Evolutionary conservation across 1,140 invertebrate species (phyloP), one percentile per base, ranked within the genome.

Genomic region (Drosophila teissieri): DNA sequence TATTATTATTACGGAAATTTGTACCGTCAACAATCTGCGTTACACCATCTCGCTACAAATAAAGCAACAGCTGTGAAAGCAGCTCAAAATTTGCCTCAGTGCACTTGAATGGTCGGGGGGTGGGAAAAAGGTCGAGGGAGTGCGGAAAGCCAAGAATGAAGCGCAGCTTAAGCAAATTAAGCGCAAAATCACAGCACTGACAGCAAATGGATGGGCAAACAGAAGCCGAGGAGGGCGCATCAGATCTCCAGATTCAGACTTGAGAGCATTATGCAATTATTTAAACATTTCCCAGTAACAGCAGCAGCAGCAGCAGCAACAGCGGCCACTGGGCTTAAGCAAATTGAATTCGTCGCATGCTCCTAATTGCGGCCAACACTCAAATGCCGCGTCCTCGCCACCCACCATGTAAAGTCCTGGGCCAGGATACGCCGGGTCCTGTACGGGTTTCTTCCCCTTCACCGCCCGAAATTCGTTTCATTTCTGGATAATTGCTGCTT

Each of bases 141-240:
- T 27, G 17, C 54, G 37, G 37, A 39, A 44, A 60, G 39, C 44
- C 70, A 80, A 69, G 79, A 86, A 80, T 89, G 80, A 83, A 89
- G 80, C 88, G 77, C 84, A 84, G 80, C 80, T 89, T 84, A 80
- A 80, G 77, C 84, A 89, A 89, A 89, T 89, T 89, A 89, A 89
- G 73, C 73, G 69, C 72, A 80, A 84, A 89, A 89, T 84, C 84
- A 80, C 68, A 80, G 77, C 53, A 53, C 55, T 65, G 76, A 55
- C 57, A 69, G 39, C 42, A 37, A 57, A 65, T 58, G 67, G 60
- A 79, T 70, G 65, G 65, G 36, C 44, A 72, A 72, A 72, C 65
- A 72, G 37, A 57, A 42, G 60, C 27, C 27, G 1, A 57, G 24
- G 24, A 51, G 14, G 37, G 14, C 45, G 37, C 54, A 42, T 36